Conservation (phyloP, 2,888 invertebrate species). For the Agrochola lychnidis region DNA sequence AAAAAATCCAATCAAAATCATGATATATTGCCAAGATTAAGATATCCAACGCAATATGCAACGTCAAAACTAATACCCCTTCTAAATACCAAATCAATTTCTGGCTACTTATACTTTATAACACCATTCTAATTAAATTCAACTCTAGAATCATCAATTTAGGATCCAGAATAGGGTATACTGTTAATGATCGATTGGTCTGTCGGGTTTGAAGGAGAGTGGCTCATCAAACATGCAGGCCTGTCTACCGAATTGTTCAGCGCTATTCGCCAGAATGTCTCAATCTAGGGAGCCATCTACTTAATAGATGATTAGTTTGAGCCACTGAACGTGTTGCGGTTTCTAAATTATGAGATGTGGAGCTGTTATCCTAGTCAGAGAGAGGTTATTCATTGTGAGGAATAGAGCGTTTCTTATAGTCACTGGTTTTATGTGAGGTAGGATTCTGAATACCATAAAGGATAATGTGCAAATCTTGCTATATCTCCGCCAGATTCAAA, state of each 20-base stretch:
- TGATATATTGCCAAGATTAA: background rate
- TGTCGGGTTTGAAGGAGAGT: conserved; percentile 43
- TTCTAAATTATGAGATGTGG: conserved; percentile 12
- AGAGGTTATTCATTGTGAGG: background rate
- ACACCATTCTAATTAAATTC: conserved; percentile 7
- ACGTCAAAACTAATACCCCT: conserved; percentile 34
- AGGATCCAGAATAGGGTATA: conserved; percentile 30
- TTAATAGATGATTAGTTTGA: conserved; percentile 48
- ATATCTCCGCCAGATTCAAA: background rate
- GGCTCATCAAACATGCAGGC: conserved; percentile 64
- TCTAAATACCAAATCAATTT: conserved; percentile 47
- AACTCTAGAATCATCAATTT: conserved; percentile 27
- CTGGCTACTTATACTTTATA: conserved; percentile 9
- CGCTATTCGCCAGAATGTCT: conserved; percentile 46
- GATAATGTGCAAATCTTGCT: background rate
- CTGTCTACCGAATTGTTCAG: conserved; percentile 38
- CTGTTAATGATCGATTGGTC: conserved; percentile 44
- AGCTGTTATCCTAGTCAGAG: background rate
- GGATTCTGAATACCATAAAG: background rate
- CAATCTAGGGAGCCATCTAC: conserved; percentile 43
- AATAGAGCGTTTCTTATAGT: background rate
- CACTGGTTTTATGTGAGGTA: background rate
- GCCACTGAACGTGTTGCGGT: conserved; percentile 19
- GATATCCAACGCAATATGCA: conserved; percentile 9
- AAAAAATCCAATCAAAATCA: conserved; percentile 11